Evolutionary conservation across 2,113 vertebrate species (phyloP), one percentile per base, ranked within the genome.

Genomic region (Eulemur macaco): DNA sequence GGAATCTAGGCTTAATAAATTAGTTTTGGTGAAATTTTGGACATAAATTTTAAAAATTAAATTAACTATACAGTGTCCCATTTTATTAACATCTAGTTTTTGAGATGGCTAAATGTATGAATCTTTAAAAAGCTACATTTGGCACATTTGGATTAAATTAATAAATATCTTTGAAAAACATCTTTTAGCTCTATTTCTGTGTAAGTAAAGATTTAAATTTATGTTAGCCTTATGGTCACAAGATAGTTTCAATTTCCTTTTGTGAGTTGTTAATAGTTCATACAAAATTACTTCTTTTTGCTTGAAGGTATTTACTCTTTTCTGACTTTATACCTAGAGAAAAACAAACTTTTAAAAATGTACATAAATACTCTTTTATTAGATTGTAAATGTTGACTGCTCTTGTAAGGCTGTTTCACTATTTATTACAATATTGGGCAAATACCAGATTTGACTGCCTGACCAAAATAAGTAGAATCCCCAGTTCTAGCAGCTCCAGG

Each of bases 1-100:
- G 14, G 18, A 54, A 4, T 45, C 10, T 39, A 63, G 12, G 1
- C 21, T 8, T 18, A 78, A 54, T 54, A 71, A 25, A 37, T 60
- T 71, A 78, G 11, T 47, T 8, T 37, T 71, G 29, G 37, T 88
- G 25, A 92, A 9, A 47, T 4, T 94, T 76, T 89, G 34, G 9
- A 88, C 73, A 88, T 69, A 82, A 42, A 74, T 69, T 90, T 91
- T 58, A 88, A 94, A 96, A 83, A 77, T 52, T 82, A 83, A 74
- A 91, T 69, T 50, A 58, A 27, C 34, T 76, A 15, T 27, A 58
- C 34, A 76, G n/a, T 45, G 68, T 91, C 11, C 23, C 10, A 69
- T 87, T 4, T 45, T 82, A 74, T 63, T 83, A 77, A 47, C 8
- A 27, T 25, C 5, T 64, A 78, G 50, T 11, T 71, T 94, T 88